Conservation (phyloP, 2,113 vertebrate species). For the Rhipidura dahli region DNA sequence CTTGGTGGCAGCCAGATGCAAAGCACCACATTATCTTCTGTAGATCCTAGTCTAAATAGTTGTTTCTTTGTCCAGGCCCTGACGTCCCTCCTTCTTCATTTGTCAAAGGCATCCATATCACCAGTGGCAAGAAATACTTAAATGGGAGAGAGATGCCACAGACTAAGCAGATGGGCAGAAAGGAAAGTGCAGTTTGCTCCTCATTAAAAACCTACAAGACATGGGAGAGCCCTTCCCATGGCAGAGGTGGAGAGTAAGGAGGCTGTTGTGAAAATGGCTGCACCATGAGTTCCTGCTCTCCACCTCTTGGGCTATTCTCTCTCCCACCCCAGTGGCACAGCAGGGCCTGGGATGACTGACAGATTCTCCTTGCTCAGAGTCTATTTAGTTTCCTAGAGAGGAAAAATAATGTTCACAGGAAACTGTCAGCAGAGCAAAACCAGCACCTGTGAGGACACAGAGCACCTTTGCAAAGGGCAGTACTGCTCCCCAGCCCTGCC, state of each 20-base stretch:
- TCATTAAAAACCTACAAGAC: accelerated
- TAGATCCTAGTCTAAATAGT: not conserved
- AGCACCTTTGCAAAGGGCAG: not conserved
- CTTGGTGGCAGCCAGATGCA: not conserved
- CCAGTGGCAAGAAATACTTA: not conserved
- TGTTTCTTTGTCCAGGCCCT: not conserved
- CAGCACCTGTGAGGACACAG: not conserved
- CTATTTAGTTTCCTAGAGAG: not conserved
- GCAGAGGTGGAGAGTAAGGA: not conserved
- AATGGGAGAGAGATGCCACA: not conserved
- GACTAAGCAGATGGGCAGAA: not conserved
- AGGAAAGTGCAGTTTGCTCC: not conserved
- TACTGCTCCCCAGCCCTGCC: not conserved
- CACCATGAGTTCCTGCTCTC: not conserved
- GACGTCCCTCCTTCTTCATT: not conserved
- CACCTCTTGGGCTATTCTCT: not conserved
- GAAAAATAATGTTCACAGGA: not conserved
- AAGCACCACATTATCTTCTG: not conserved
- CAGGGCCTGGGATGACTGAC: not conserved
- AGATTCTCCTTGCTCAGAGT: not conserved
- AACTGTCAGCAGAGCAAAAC: not conserved
- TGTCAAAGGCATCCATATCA: not conserved
- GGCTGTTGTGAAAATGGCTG: not conserved
- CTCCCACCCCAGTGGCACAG: not conserved
- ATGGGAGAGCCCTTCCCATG: not conserved